A percentile compares a stretch with the other conserved stretches of the same genome.
Evolutionary conservation across 92 coral and sea anemone species (phyloP).

Genomic region (Palythoa heliodiscus): DNA sequence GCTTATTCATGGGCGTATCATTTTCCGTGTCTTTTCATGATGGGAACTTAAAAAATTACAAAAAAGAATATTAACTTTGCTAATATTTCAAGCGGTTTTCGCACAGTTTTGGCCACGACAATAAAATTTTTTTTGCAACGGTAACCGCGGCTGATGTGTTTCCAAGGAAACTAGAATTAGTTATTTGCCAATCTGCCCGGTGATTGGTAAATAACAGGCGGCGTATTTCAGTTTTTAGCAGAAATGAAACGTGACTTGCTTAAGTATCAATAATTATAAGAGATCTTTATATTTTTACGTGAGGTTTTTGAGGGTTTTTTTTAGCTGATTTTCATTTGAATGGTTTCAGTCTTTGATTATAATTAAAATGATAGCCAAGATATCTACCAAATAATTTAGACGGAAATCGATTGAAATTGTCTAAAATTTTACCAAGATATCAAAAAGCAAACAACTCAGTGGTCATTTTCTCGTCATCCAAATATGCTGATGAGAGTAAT

Average conservation of each 20-base stretch:
- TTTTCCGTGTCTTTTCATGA: no score
- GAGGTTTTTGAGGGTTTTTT: not conserved
- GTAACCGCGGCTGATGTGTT: not conserved
- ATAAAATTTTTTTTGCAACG: not conserved
- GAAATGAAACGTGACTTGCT: not conserved
- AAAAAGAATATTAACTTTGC: no score
- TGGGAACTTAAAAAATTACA: no score
- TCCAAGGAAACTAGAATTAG: not conserved
- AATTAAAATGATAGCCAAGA: not conserved
- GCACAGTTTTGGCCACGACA: no score
- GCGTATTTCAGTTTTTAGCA: not conserved
- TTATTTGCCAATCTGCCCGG: not conserved
- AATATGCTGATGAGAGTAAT: no score
- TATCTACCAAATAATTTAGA: not conserved
- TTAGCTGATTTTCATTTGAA: not conserved
- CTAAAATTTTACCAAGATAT: not conserved
- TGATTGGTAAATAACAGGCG: no score
- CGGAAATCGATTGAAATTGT: not conserved
- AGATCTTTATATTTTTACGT: not conserved
- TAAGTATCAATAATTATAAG: not conserved
- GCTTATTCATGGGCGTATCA: no score
- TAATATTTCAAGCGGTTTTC: no score
- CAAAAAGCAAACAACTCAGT: not conserved
- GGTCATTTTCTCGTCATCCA: not conserved
- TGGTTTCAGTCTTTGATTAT: not conserved